A percentile compares a stretch with the other conserved stretches of the same genome.
Conservation (phyloP, 2,113 vertebrate genomes). For the Dromaius novaehollandiae region DNA sequence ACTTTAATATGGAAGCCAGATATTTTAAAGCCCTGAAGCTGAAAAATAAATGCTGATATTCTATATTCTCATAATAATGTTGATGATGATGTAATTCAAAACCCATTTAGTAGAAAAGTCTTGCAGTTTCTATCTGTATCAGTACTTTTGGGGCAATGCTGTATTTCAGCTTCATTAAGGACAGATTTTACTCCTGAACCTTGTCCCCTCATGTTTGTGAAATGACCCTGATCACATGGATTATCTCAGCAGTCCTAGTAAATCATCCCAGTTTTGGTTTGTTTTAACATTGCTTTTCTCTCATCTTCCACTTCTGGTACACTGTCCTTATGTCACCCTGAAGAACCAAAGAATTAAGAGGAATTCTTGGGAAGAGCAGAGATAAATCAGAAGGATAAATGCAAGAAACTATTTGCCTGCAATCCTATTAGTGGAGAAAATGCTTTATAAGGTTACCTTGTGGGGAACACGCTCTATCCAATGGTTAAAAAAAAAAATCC, state of each 20-base stretch:
- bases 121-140: not conserved
- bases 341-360: not conserved
- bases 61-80: not conserved
- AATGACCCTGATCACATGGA: not conserved
- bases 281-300: not conserved
- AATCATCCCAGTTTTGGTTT: not conserved
- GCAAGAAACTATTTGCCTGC: slow-evolving; percentile 21
- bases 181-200: slow-evolving; percentile 9
- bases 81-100: not conserved
- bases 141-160: not conserved
- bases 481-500: not conserved
- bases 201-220: slow-evolving; percentile 12
- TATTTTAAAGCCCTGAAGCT: not conserved
- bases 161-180: not conserved
- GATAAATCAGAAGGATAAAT: slow-evolving; percentile 31
- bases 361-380: not conserved
- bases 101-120: not conserved
- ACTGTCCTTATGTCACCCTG: not conserved
- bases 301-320: not conserved
- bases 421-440: not conserved
- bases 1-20: not conserved
- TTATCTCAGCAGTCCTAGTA: slow-evolving; percentile 16
- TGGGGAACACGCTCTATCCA: not conserved
- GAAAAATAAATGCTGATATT: not conserved
- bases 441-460: slow-evolving; percentile 28